Base-by-base conservation (phyloP, 2,888 invertebrate genomes). In the Lomographa bimaculata region DNA sequence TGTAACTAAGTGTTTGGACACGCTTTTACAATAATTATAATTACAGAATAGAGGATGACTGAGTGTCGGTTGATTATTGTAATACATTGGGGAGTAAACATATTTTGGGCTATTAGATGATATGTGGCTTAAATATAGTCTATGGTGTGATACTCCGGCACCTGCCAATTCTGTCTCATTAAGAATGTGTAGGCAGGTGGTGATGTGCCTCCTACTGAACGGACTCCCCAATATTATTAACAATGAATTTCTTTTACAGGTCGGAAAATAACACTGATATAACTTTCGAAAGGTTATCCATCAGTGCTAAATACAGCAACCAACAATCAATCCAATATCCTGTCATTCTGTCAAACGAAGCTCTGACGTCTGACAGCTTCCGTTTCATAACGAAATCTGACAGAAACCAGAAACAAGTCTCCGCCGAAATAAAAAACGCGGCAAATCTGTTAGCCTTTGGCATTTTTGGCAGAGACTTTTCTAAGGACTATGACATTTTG, bases 391-490 rank as follows among this genome's bases (percentile, higher is more conserved):
- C 51, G 0, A 53, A 51, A 35, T 10, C 25, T 24, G 40, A 42
- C 7, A 57, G 51, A 2, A 53, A 60, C 8, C 42, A 52, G 0
- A 58, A 57, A 12, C 55, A 64, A 38, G 68, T 73, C 4, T 63
- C 58, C 6, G 35, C 73, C 5, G 56, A 66, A 47, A 35, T 79
- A 0, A 42, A 55, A 14, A 57, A 71, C 2, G 42, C 25, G 0
- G 42, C 69, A 18, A 65, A 70, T 40, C 5, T 85, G 2, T 7
- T 71, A 0, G 60, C 54, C 3, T 70, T 83, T 11, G 81, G 82
- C 1, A 65, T 86, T 19, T 66, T 78, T 5, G 68, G 76, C 1
- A 66, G 80, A 45, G 72, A 77, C 50, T 74, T 58, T 39, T 41
- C 63, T 0, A 71, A 60, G 27, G 82, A 83, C 46, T 64, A 57